Evolutionary conservation across 2,113 vertebrate genomes (phyloP).

Genomic region (Tamias sibiricus): DNA sequence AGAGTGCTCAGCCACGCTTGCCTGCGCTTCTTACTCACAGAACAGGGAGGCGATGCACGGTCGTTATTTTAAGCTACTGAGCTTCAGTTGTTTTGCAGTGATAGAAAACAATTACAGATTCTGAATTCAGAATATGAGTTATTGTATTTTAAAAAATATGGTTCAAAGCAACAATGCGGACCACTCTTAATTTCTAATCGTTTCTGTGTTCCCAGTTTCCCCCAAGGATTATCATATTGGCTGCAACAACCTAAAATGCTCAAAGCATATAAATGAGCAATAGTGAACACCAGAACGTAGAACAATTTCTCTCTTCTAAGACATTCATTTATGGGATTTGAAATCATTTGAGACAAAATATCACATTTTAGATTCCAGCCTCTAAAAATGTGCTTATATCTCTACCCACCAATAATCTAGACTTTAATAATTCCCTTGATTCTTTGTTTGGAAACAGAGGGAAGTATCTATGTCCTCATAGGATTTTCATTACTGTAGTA

Average conservation of each 20-base stretch:
- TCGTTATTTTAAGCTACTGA: background rate
- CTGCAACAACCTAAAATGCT: background rate
- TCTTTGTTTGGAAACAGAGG: constrained; percentile 21
- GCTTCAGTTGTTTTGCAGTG: background rate
- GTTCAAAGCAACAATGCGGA: background rate
- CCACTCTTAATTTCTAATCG: background rate
- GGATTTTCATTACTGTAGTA: constrained; percentile 3
- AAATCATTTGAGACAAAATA: background rate
- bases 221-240: background rate
- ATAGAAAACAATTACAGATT: background rate
- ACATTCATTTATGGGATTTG: background rate
- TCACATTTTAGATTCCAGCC: background rate
- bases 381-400: background rate
- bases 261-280: background rate
- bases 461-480: background rate
- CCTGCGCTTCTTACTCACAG: background rate
- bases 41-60: background rate
- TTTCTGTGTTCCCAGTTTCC: background rate
- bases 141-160: background rate
- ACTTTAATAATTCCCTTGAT: constrained; percentile 23
- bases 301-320: background rate
- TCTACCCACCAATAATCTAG: background rate
- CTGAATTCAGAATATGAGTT: background rate
- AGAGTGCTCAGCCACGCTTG: background rate
- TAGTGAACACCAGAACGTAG: background rate